Conservation (phyloP, 2,113 vertebrate genomes). For the Apteryx owenii region DNA sequence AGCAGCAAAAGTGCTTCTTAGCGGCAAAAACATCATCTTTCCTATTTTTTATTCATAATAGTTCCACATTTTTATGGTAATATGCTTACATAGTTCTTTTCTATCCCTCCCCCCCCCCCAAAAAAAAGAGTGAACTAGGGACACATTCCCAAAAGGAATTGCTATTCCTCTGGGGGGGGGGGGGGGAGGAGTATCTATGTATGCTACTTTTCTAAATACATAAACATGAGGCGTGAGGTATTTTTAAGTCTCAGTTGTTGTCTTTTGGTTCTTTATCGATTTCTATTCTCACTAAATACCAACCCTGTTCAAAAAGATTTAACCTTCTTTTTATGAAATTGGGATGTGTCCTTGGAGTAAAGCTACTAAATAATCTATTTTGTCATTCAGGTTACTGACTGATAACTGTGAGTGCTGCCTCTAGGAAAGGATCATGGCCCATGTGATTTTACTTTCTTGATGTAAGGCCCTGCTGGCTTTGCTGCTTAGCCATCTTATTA, state of each 20-base stretch:
- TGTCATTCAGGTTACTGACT: not conserved
- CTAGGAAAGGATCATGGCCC: not conserved
- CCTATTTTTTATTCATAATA: not conserved
- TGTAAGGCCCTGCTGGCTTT: not conserved
- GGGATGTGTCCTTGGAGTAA: no score
- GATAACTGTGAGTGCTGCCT: not conserved
- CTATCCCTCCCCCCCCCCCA: accelerated
- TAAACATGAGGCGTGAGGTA: not conserved
- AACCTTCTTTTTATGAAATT: not conserved
- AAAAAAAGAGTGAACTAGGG: not conserved
- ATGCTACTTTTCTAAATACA: not conserved
- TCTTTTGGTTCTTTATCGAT: not conserved
- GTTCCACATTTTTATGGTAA: not conserved
- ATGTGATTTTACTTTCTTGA: not conserved
- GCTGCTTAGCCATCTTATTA: not conserved
- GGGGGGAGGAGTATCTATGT: no score
- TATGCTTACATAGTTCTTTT: not conserved
- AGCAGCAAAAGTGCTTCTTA: accelerated
- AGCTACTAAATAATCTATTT: not conserved
- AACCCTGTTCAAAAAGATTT: not conserved
- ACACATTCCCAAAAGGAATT: not conserved
- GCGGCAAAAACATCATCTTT: not conserved
- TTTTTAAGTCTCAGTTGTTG: not conserved
- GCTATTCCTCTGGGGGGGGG: not conserved
- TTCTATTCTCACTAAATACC: not conserved